A percentile compares a stretch with the other conserved stretches of the same genome.
Conservation (phyloP, 1,140 invertebrate genomes). For the Delia radicum region DNA sequence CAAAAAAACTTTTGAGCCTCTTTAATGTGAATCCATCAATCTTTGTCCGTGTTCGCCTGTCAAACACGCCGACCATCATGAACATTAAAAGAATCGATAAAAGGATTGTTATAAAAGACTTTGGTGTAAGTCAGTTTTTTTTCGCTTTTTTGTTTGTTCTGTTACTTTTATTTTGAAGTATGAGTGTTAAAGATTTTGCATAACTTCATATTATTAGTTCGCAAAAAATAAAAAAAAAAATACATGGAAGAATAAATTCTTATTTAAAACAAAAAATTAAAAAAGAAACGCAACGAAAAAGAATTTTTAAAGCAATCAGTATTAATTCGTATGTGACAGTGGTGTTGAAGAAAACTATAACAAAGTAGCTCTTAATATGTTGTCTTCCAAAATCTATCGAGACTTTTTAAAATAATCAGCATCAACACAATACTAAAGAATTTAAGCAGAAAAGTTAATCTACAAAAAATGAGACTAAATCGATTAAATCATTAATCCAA, state of each 20-base stretch:
- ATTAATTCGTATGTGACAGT: constrained; percentile 23
- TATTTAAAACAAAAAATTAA: background rate
- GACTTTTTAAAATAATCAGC: too few species aligned
- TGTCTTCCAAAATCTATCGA: too few species aligned
- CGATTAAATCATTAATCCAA: too few species aligned
- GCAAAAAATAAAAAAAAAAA: constrained; percentile 24
- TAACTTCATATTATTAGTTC: background rate
- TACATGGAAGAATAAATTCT: constrained; percentile 43
- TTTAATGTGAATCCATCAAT: constrained; percentile 51
- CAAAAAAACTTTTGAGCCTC: constrained; percentile 29
- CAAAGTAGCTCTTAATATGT: too few species aligned
- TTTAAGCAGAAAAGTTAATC: too few species aligned
- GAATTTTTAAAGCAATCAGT: background rate
- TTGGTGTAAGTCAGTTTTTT: background rate
- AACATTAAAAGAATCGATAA: constrained; percentile 51
- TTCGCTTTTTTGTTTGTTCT: background rate
- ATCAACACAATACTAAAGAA: too few species aligned
- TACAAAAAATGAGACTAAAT: too few species aligned
- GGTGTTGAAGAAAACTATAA: too few species aligned
- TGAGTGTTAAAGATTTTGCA: background rate
- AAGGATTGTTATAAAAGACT: constrained; percentile 46
- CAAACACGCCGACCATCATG: constrained; percentile 51
- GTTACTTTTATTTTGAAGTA: background rate
- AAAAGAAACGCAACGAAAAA: background rate
- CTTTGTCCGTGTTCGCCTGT: constrained; percentile 44